Base-by-base conservation (phyloP, 2,888 invertebrate species). In the Empis stercorea region DNA sequence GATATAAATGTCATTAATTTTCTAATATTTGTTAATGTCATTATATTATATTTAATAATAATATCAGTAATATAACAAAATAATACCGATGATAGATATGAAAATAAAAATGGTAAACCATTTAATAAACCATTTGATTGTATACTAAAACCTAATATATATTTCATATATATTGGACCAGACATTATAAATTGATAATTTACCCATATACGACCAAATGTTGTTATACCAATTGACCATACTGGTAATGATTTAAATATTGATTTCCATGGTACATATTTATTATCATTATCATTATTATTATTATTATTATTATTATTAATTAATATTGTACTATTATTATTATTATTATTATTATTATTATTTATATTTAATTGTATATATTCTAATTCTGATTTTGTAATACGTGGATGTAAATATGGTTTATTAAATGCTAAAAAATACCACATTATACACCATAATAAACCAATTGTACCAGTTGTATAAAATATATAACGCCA, bases 161-260 rank as follows among this genome's bases (percentile, higher is more conserved):
- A 74, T 62, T 80, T 80, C 79, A 82, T 82, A 59, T 81, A 83
- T 58, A 75, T 75, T 16, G 82, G 82, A 11, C 82, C 82, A 43
- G 76, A 75, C 56, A 80, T 76, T 60, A 83, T 82, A 61, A 82
- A 82, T 20, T 79, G 76, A 59, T 83, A 83, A 60, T 82, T 81
- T 6, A 81, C 76, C 81, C 81, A 83, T 59, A 83, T 82, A 44
- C 82, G 70, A n/a, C 82, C 82, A 57, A 82, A 83, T 1, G 82
- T 83, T 2, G 82, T 82, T 36, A 82, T 73, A 10, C 78, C 81
- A 56, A 83, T 82, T 1, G 80, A 73, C 81, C 81, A 82, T 3
- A 78, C 79, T 1, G 81, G 79, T 61, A 74, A 62, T 0, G 81
- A 81, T 16, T 69, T 75, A 39, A 81, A 70, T 51, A 83, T 81